phyloP scores from a whole-genome alignment of 1,140 invertebrate genomes.

The Trichomalopsis sarcophagae region DNA sequence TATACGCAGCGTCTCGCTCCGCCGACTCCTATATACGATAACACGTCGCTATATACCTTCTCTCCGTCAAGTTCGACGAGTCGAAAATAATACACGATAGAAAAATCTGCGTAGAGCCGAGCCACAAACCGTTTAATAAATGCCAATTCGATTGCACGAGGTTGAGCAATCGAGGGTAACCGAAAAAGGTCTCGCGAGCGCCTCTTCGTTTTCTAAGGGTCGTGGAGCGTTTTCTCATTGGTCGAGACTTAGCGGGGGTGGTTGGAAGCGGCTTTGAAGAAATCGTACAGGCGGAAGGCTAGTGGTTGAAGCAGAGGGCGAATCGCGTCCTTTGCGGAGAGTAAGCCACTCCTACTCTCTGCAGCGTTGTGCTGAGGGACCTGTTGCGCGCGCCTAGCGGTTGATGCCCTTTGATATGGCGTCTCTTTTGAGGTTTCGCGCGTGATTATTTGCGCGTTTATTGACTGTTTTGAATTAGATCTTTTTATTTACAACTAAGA shows the following conservation, averaged over 20 bases:
- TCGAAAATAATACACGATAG: conserved; percentile 18
- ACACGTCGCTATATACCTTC: neutral
- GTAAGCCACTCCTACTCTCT: conserved; percentile 35
- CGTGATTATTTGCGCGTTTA: too few species aligned
- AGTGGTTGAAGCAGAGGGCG: neutral
- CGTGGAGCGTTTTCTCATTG: neutral
- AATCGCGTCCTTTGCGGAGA: conserved; percentile 23
- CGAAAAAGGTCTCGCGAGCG: neutral
- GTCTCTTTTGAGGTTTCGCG: neutral
- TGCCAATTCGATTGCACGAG: conserved; percentile 55
- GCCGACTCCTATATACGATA: too few species aligned
- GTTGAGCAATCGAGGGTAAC: conserved; percentile 59
- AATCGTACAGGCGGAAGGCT: neutral
- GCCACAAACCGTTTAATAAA: conserved; percentile 15
- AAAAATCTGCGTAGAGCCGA: conserved; percentile 1
- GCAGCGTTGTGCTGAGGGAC: neutral
- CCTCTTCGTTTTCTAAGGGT: neutral
- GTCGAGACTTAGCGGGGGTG: neutral
- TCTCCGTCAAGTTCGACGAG: neutral
- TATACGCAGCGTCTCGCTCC: too few species aligned
- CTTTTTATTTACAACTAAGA: too few species aligned
- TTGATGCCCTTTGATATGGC: neutral
- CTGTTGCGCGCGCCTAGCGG: neutral
- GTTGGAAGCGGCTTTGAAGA: neutral
- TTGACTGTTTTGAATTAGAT: too few species aligned